phyloP scores from a whole-genome alignment of 2,797 vertebrate genomes.

The Ptychadena robeensis region DNA sequence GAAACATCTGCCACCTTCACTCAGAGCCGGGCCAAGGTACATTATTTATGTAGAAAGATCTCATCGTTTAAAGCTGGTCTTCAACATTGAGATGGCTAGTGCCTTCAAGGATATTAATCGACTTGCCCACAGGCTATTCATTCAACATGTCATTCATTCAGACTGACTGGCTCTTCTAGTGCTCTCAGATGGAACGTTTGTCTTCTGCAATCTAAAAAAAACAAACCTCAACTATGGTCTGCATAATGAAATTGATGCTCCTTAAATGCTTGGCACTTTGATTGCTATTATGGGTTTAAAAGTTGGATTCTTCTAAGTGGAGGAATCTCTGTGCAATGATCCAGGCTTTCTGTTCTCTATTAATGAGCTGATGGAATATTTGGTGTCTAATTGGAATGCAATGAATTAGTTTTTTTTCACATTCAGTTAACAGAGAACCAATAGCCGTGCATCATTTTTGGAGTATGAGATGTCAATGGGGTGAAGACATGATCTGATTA shows the following conservation, averaged over 20 bases:
- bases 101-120: background rate
- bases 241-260: background rate
- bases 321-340: background rate
- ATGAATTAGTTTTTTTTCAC: background rate
- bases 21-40: background rate
- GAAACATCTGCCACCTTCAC: background rate
- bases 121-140: background rate
- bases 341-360: background rate
- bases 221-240: constrained; percentile 8
- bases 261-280: background rate
- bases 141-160: background rate
- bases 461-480: constrained; percentile 33
- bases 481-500: constrained; percentile 46
- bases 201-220: background rate
- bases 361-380: background rate
- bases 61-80: too few relatives aligned
- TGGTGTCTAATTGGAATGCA: too few relatives aligned
- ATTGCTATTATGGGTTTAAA: background rate
- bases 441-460: constrained; percentile 2
- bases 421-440: background rate
- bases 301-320: background rate
- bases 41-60: background rate
- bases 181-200: background rate
- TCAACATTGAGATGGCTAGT: background rate
- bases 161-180: constrained; percentile 3